Evolutionary conservation across 2,888 invertebrate species (phyloP), one percentile per base, ranked within the genome.

Genomic region (Apoderus coryli): DNA sequence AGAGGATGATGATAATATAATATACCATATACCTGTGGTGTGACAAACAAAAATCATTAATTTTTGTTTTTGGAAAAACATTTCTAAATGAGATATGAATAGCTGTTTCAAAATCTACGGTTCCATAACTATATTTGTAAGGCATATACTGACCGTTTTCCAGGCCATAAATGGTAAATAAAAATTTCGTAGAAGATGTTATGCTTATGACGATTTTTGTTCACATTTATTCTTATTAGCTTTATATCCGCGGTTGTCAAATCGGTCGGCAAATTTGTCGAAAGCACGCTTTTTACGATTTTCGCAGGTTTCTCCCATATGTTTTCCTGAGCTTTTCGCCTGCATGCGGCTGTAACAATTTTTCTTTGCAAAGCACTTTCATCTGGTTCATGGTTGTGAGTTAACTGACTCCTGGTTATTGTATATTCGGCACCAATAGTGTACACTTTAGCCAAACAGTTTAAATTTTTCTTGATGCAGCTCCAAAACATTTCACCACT

Each of bases 401-500:
- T 13, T 12, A 10, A 6, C 7, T 16, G 16, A 3, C 16, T 32
- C 13, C 27, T 27, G 27, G 22, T 10, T 15, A 32, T 14, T 4
- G 14, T 6, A 14, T 22, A 9, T 5, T 32, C 27, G 4, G 32
- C 13, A n/a, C 32, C 32, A 32, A 14, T 13, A 9, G 32, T 32
- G 15, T 32, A 32, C 12, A 31, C 7, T 12, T 12, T 31, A 4
- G 26, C 26, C 26, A 3, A 10, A 27, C 31, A 31, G n/a, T 27
- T 4, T 4, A 27, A 11, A 5, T 32, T 27, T 14, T 19, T 33
- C 15, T 33, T n/a, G 10, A 10, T 11, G 14, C 29, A 33, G 13
- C 28, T 33, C 29, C 46, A 43, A 29, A 24, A 29, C 24, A 29
- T 14, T 22, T 24, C 29, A 16, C 29, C 33, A 33, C 29, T 33